These are phyloP conservation scores for Trachops cirrhosus DNA, from an alignment of 2,797 vertebrate genomes.

Conservation along the genomic window DNA sequence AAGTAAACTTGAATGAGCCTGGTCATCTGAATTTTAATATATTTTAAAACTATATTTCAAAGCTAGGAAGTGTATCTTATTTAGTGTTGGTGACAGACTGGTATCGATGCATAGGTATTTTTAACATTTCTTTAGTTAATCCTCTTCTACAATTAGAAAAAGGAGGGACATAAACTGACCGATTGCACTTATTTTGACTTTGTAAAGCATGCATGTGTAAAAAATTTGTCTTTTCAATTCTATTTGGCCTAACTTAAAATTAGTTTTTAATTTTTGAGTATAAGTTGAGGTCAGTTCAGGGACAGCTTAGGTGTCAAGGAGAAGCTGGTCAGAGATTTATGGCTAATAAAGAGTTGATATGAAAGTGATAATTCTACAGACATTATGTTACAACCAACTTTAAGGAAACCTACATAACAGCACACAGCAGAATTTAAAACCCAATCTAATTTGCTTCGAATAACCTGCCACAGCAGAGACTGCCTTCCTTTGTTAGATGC, in stretches of 20 bases:
- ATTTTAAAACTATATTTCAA: conserved; percentile 16
- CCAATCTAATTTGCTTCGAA: background rate
- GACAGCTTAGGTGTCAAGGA: background rate
- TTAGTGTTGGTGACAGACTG: background rate
- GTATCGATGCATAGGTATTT: background rate
- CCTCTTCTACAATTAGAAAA: background rate
- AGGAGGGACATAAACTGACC: background rate
- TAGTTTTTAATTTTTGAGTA: conserved; percentile 36
- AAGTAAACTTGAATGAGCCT: conserved; percentile 7
- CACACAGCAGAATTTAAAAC: conserved; percentile 3
- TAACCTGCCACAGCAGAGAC: background rate
- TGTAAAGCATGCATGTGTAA: background rate
- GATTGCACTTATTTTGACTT: background rate
- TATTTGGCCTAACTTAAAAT: conserved; percentile 1
- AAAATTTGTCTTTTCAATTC: background rate
- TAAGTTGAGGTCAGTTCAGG: background rate
- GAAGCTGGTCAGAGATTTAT: background rate
- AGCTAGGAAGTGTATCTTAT: background rate
- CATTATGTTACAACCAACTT: background rate
- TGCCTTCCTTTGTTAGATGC: background rate
- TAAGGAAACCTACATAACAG: background rate
- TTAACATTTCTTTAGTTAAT: background rate
- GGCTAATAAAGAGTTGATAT: background rate
- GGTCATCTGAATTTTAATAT: conserved; percentile 8
- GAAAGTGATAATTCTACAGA: conserved; percentile 21